These are phyloP conservation scores for Pungitius pungitius DNA, from an alignment of 2,113 vertebrate genomes.

Conservation along the genomic window DNA sequence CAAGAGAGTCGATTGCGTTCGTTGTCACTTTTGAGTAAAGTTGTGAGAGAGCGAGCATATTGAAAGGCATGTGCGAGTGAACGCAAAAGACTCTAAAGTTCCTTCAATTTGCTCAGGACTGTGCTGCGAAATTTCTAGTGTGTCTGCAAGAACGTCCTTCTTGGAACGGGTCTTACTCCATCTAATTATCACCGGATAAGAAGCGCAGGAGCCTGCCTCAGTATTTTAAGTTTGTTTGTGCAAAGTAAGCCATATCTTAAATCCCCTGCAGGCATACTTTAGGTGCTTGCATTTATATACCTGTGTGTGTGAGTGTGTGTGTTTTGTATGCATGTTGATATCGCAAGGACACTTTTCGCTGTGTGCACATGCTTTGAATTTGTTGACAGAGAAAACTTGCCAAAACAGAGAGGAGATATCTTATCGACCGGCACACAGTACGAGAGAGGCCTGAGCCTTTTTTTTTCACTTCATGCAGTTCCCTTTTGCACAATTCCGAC, in stretches of 20 bases:
- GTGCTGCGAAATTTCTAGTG: background rate
- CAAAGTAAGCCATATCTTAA: background rate
- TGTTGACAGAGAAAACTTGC: constrained; percentile 36
- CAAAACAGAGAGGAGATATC: constrained; percentile 38
- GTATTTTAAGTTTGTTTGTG: constrained; percentile 4
- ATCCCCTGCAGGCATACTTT: background rate
- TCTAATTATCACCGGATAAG: constrained; percentile 21
- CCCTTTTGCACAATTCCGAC: constrained; percentile 9
- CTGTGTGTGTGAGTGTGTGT: background rate
- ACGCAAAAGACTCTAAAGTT: constrained; percentile 6
- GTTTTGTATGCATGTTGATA: background rate
- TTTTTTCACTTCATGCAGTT: background rate
- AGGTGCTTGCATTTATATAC: constrained; percentile 2
- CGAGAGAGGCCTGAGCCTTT: constrained; percentile 10
- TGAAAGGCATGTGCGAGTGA: constrained; percentile 57
- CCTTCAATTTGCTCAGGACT: constrained; percentile 33
- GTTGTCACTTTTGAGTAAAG: constrained; percentile 76
- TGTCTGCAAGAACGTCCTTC: constrained; percentile 1
- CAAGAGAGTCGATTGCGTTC: constrained; percentile 60
- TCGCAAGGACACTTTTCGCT: constrained; percentile 6
- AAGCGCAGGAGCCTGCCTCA: background rate
- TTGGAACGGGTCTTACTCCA: background rate
- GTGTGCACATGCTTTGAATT: constrained; percentile 10
- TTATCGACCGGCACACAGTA: constrained; percentile 32
- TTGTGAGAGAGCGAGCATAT: constrained; percentile 54